Conservation (phyloP, 2,113 vertebrate genomes). For the Gila orcuttii region DNA sequence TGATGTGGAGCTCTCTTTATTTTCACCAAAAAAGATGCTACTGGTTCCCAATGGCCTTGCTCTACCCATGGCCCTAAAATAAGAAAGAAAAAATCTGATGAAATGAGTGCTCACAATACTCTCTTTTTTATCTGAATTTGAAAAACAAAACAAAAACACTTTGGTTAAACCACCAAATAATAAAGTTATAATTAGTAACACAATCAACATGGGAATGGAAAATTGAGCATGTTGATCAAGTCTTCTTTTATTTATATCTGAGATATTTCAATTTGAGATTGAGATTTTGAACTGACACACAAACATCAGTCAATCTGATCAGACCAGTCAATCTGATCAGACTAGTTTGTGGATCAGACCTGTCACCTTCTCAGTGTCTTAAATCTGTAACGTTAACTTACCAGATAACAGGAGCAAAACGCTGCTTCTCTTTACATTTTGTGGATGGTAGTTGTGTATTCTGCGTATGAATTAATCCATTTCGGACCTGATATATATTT, state of each 20-base stretch:
- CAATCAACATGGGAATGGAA: neutral
- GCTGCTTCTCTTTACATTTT: slow-evolving; percentile 51
- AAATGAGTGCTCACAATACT: neutral
- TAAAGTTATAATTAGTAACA: neutral
- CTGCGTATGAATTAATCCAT: slow-evolving; percentile 1
- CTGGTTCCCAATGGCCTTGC: slow-evolving; percentile 61
- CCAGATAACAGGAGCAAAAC: slow-evolving; percentile 55
- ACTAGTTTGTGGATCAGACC: neutral
- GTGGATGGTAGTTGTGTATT: slow-evolving; percentile 25
- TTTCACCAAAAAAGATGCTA: slow-evolving; percentile 59
- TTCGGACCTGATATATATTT: slow-evolving; percentile 39
- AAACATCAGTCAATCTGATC: neutral
- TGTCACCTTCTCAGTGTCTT: neutral
- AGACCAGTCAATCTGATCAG: neutral
- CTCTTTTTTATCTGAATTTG: neutral
- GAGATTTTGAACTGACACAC: neutral
- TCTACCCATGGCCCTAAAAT: slow-evolving; percentile 56
- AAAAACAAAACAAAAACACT: neutral
- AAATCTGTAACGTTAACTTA: slow-evolving; percentile 58
- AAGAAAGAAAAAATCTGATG: neutral
- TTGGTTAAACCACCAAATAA: neutral
- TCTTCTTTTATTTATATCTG: neutral
- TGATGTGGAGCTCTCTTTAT: slow-evolving; percentile 51
- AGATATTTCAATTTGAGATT: neutral
- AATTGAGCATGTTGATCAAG: neutral